Base-by-base conservation (phyloP, 2,797 vertebrate genomes). In the Sciurus carolinensis region DNA sequence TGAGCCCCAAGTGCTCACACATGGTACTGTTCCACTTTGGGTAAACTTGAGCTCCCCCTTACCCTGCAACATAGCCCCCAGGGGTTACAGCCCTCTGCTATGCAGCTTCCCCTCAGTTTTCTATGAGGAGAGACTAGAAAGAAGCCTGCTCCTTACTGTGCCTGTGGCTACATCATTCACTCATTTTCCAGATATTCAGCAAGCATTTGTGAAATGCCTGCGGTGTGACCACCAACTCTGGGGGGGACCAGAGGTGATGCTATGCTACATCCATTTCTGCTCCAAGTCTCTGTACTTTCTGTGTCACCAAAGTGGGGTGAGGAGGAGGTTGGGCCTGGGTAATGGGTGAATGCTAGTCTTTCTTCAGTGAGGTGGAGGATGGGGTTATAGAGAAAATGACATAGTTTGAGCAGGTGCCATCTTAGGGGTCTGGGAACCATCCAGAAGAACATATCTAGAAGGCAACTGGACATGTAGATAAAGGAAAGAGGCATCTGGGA, bases 201-300 rank as follows among this genome's bases (percentile, higher is more conserved):
- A 94, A 84, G 54, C 54, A 92, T 90, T 76, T 17, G 2, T 91
- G 84, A 90, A 96, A 83, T 91, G 67, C 47, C 22, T 54, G 42
- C 5, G 91, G 39, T 85, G 59, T 50, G 24, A 52, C 54, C 0
- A 0, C 26, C 20, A 28, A 10, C 42, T 26, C 44, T n/a, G 13
- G 13, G 28, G 76, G 76, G 50, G 17, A 42, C 44, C 57, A 84
- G 39, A 85, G 39, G 52, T 62, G 30, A 82, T 52, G 36, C 4
- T 47, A 50, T 18, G 36, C 36, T 47, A 57, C 22, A 50, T 30
- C 10, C n/a, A 66, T 59, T 2, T 24, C 69, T 76, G 26, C 64
- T 24, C 57, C 7, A 47, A 90, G 39, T 89, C 72, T 91, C 59
- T 42, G 26, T 1, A 69, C n/a, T 72, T 75, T 73, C 22, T 88